Conservation (phyloP, 2,113 vertebrate species). For the Aegotheles bennettii region DNA sequence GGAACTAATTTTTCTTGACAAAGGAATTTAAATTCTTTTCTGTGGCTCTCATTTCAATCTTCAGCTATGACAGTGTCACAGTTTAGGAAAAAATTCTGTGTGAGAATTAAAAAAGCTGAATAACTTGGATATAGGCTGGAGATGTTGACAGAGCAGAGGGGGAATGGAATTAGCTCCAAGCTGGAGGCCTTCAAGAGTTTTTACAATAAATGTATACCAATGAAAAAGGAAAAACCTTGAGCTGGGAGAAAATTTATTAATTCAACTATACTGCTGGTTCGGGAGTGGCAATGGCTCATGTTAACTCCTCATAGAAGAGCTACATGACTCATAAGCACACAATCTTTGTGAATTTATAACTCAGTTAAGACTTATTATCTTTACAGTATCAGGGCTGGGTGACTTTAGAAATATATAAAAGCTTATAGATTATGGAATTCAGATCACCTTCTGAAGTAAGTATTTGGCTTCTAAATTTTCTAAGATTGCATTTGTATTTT, state of each 20-base stretch:
- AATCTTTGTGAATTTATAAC: not conserved
- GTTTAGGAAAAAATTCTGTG: not conserved
- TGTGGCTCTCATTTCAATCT: not conserved
- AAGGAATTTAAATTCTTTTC: not conserved
- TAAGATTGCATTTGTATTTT: not conserved
- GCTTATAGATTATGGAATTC: not conserved
- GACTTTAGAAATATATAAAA: not conserved
- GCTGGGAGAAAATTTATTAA: not conserved
- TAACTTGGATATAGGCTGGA: not conserved
- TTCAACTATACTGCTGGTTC: not conserved
- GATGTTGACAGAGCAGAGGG: not conserved
- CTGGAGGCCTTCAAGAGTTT: not conserved
- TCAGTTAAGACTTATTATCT: not conserved
- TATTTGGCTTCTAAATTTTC: not conserved
- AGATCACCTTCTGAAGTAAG: not conserved
- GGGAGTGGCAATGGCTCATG: not conserved
- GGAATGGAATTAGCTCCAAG: not conserved
- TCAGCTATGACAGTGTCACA: not conserved
- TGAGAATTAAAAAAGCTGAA: not conserved
- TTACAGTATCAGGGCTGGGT: not conserved
- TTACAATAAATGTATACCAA: not conserved
- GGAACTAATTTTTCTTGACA: not conserved
- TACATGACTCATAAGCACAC: not conserved
- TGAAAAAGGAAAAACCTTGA: not conserved
- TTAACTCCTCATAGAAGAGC: not conserved